phyloP scores from a whole-genome alignment of 1,140 invertebrate species.

The Drosophila serrata region DNA sequence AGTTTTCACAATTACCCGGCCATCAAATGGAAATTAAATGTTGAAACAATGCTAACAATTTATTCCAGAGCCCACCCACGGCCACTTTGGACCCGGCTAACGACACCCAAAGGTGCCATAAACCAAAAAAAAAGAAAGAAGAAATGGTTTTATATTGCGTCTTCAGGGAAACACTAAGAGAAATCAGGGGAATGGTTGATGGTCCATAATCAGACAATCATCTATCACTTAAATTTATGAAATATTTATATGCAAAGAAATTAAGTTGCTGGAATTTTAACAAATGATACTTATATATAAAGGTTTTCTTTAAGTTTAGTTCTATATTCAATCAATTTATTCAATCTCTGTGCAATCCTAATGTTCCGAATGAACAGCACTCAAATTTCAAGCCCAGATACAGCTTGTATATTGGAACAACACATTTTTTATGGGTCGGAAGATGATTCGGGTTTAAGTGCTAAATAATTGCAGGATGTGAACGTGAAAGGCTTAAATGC shows the following conservation, averaged over 20 bases:
- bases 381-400: constrained; percentile 7
- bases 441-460: constrained; percentile 65
- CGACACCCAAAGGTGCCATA: constrained; percentile 74
- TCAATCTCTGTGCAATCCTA: neutral
- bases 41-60: constrained; percentile 57
- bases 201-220: neutral
- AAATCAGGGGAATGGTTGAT: constrained; percentile 1
- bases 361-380: neutral
- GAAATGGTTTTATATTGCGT: constrained; percentile 46
- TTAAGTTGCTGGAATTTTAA: too few species aligned
- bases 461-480: constrained; percentile 68
- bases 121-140: constrained; percentile 54
- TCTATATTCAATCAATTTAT: neutral
- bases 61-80: constrained; percentile 27
- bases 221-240: too few species aligned
- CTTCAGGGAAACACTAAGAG: constrained; percentile 11
- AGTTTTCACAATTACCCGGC: constrained; percentile 58
- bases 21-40: constrained; percentile 65
- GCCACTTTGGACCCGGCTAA: constrained; percentile 47
- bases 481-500: constrained; percentile 38
- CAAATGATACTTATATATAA: too few species aligned
- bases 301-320: neutral
- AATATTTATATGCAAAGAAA: too few species aligned
- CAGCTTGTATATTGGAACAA: constrained; percentile 13
- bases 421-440: constrained; percentile 46